Evolutionary conservation across 2,888 invertebrate genomes (phyloP).

Genomic region (Arge pagana): DNA sequence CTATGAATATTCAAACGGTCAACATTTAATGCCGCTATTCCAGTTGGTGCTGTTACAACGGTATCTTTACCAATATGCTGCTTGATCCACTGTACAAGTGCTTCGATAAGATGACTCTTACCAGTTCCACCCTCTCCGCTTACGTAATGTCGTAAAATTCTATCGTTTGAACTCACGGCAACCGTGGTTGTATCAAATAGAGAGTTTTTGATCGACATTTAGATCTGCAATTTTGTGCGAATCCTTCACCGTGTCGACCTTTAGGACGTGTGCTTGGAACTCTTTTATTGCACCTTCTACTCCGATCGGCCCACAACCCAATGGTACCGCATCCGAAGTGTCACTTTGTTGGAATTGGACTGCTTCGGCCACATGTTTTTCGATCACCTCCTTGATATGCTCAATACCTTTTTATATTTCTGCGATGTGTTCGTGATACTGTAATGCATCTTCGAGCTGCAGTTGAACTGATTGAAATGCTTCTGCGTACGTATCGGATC

Average conservation of each 20-base stretch:
- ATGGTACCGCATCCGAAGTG: slow-evolving; percentile 11
- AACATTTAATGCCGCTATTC: slow-evolving; percentile 43
- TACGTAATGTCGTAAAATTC: slow-evolving; percentile 31
- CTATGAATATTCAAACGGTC: slow-evolving; percentile 41
- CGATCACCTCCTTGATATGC: slow-evolving; percentile 16
- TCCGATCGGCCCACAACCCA: slow-evolving; percentile 25
- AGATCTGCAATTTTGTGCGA: slow-evolving; percentile 23
- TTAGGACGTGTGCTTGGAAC: slow-evolving; percentile 17
- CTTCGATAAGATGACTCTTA: slow-evolving; percentile 39
- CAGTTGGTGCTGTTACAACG: slow-evolving; percentile 42
- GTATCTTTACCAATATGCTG: slow-evolving; percentile 35
- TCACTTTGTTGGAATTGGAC: slow-evolving; percentile 9
- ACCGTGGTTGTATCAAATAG: background rate
- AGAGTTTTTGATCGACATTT: slow-evolving; percentile 30
- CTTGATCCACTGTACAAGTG: slow-evolving; percentile 34
- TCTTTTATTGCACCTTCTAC: slow-evolving; percentile 29
- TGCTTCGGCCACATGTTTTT: slow-evolving; percentile 15
- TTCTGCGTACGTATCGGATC: slow-evolving; percentile 33
- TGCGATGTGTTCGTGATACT: slow-evolving; percentile 24
- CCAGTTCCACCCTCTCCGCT: slow-evolving; percentile 42
- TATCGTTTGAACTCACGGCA: slow-evolving; percentile 24
- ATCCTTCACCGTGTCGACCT: slow-evolving; percentile 15
- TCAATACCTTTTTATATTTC: slow-evolving; percentile 23
- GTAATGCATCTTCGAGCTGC: slow-evolving; percentile 27
- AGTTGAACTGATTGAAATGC: slow-evolving; percentile 30